These are phyloP conservation scores for Sciaenops ocellatus DNA, from an alignment of 2,797 vertebrate species.

Conservation along the genomic window DNA sequence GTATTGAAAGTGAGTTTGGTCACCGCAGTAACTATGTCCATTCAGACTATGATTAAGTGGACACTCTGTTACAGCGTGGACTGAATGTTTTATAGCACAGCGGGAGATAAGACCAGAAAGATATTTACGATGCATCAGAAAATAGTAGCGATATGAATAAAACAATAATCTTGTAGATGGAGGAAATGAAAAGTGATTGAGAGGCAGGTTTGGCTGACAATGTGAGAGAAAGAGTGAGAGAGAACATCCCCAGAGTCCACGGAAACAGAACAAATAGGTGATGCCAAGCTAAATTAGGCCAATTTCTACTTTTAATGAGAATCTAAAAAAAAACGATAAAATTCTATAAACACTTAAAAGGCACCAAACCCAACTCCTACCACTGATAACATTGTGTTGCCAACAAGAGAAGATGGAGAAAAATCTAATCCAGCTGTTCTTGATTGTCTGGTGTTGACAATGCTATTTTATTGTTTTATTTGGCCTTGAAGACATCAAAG, in stretches of 20 bases:
- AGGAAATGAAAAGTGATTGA: slow-evolving; percentile 33
- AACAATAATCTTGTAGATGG: slow-evolving; percentile 34
- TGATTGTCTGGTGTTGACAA: not conserved
- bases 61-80: slow-evolving; percentile 21
- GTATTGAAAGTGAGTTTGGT: slow-evolving; percentile 31
- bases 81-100: slow-evolving; percentile 37
- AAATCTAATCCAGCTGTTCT: not conserved
- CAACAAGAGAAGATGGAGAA: not conserved
- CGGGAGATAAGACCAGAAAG: not conserved
- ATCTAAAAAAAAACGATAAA: not conserved
- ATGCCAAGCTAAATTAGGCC: not conserved
- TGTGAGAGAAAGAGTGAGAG: not conserved
- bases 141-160: slow-evolving; percentile 39
- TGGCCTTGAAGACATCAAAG: not conserved
- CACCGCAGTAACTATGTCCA: slow-evolving; percentile 23
- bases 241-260: not conserved
- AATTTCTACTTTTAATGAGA: not conserved
- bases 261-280: not conserved
- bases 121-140: slow-evolving; percentile 47
- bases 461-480: too few species aligned
- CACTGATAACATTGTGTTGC: not conserved
- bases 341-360: slow-evolving; percentile 1
- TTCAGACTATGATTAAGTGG: slow-evolving; percentile 51
- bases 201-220: slow-evolving; percentile 29
- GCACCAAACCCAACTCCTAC: not conserved